These are phyloP conservation scores for Panthera uncia DNA, from an alignment of 2,113 vertebrate genomes.

Conservation along the genomic window DNA sequence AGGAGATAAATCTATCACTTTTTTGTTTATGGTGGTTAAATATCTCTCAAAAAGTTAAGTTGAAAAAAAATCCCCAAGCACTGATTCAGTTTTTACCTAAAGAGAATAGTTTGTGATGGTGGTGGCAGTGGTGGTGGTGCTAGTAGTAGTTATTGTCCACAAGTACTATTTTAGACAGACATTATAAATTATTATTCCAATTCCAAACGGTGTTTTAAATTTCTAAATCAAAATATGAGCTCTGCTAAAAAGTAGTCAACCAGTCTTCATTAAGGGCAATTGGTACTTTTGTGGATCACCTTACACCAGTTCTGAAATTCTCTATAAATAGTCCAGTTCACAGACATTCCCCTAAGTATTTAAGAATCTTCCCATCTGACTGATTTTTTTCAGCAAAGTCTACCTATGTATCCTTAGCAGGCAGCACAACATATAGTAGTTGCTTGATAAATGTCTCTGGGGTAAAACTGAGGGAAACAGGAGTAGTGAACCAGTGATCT, in stretches of 20 bases:
- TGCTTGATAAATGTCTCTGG: slow-evolving; percentile 8
- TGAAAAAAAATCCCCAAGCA: slow-evolving; percentile 19
- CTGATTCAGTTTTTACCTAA: not conserved
- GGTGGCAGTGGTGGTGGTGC: not conserved
- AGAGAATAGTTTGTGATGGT: not conserved
- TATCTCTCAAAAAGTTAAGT: not conserved
- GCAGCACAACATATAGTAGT: not conserved
- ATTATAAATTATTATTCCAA: slow-evolving; percentile 35
- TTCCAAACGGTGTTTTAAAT: slow-evolving; percentile 36
- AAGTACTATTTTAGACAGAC: not conserved
- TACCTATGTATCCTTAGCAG: not conserved
- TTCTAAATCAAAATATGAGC: slow-evolving; percentile 35
- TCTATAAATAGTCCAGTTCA: not conserved
- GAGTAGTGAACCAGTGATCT: not conserved
- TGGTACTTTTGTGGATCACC: not conserved
- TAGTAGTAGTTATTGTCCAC: not conserved
- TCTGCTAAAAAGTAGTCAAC: slow-evolving; percentile 24
- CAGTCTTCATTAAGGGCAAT: not conserved
- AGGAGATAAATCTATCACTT: not conserved
- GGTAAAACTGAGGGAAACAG: not conserved
- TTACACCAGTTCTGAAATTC: not conserved
- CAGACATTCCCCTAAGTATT: not conserved
- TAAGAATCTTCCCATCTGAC: not conserved
- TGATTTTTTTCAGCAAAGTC: slow-evolving; percentile 32
- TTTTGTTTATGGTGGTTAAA: slow-evolving; percentile 11